A percentile compares a stretch with the other conserved stretches of the same genome.
Conservation (phyloP, 2,888 invertebrate genomes). For the Ormyrus nitidulus region DNA sequence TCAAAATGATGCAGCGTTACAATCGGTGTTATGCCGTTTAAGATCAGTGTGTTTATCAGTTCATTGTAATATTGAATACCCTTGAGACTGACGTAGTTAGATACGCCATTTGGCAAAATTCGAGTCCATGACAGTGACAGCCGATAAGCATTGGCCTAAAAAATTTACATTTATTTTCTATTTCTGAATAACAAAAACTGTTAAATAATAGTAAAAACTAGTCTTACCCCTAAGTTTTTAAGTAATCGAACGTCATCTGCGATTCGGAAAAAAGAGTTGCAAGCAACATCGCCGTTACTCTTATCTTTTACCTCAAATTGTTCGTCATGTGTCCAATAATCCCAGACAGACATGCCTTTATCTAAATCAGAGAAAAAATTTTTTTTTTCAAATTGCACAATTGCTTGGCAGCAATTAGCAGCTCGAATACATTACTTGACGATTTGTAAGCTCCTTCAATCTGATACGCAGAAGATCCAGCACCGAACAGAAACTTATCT, state of each 20-base stretch:
- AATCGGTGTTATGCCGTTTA: conserved; percentile 79
- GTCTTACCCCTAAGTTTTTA: conserved; percentile 76
- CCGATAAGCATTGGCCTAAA: conserved; percentile 58
- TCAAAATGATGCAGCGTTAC: conserved; percentile 77
- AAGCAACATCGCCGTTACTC: conserved; percentile 80
- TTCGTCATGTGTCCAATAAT: conserved; percentile 79
- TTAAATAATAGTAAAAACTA: no score
- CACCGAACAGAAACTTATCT: conserved; percentile 79
- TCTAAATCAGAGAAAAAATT: conserved; percentile 71
- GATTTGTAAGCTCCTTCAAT: conserved; percentile 77
- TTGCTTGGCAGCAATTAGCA: no score
- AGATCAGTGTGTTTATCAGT: conserved; percentile 83
- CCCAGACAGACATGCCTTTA: conserved; percentile 83
- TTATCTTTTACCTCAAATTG: conserved; percentile 78
- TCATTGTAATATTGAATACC: conserved; percentile 88
- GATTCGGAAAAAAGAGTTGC: conserved; percentile 82
- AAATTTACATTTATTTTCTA: no score
- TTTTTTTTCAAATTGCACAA: background rate
- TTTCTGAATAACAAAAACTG: no score
- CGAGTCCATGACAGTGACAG: conserved; percentile 64
- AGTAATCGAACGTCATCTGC: conserved; percentile 80
- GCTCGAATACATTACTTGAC: conserved; percentile 24
- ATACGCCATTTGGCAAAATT: conserved; percentile 62
- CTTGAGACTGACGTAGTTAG: conserved; percentile 81
- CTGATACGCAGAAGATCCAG: conserved; percentile 80